Evolutionary conservation across 2,113 vertebrate genomes (phyloP).

Genomic region (Podarcis muralis): DNA sequence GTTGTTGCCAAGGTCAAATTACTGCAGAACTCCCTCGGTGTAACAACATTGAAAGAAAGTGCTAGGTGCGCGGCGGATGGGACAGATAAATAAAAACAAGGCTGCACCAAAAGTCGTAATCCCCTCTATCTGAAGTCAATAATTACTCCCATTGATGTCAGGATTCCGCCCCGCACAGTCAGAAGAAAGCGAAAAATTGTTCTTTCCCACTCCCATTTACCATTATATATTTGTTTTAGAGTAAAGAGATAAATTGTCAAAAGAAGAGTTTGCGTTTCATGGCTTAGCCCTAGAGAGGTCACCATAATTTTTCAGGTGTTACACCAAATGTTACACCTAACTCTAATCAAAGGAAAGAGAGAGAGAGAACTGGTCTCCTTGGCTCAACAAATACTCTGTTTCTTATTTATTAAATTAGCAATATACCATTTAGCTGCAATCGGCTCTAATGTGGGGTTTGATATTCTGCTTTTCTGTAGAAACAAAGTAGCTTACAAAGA

Average conservation of each 20-base stretch:
- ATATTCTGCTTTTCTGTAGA: too few relatives aligned
- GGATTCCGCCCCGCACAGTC: background rate
- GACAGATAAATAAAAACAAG: conserved; percentile 2
- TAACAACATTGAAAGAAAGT: conserved; percentile 23
- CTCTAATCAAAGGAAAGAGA: background rate
- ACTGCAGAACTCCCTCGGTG: background rate
- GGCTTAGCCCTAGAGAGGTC: background rate
- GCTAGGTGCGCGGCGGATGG: background rate
- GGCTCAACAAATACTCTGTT: too few relatives aligned
- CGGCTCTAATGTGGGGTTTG: too few relatives aligned
- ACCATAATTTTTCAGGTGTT: background rate
- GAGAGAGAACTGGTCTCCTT: background rate
- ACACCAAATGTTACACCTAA: background rate
- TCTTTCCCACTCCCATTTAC: background rate
- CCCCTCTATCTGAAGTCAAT: background rate
- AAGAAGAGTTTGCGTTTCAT: background rate
- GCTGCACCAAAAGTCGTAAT: background rate
- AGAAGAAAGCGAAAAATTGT: background rate
- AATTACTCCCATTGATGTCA: background rate
- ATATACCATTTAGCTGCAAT: too few relatives aligned
- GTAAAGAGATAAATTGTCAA: background rate
- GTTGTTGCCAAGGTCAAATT: too few relatives aligned
- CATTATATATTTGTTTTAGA: background rate
- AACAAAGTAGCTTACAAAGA: too few relatives aligned
- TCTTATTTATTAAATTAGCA: too few relatives aligned